Conservation (phyloP, 1,140 invertebrate species). For the Kradibia gibbosae region DNA sequence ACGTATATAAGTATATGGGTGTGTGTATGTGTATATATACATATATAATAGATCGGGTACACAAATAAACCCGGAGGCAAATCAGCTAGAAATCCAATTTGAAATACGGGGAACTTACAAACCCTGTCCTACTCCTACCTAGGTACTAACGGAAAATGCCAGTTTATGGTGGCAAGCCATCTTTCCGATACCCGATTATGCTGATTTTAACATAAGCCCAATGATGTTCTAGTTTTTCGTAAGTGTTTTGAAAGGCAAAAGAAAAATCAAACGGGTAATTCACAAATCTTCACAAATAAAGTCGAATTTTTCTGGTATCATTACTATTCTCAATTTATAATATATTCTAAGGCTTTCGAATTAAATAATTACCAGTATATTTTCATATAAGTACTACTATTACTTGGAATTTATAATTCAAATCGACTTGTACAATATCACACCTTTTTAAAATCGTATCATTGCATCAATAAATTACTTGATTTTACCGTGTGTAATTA, state of each 20-base stretch:
- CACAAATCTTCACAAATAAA: too few species aligned
- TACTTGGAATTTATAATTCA: too few species aligned
- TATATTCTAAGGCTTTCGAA: too few species aligned
- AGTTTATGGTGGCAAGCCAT: background rate
- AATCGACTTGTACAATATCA: too few species aligned
- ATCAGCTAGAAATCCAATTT: conserved; percentile 4
- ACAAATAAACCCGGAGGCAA: background rate
- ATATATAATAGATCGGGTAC: background rate
- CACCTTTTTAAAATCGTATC: too few species aligned
- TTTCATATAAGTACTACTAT: too few species aligned
- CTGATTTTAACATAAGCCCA: background rate
- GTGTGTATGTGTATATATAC: too few species aligned
- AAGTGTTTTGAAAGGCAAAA: background rate
- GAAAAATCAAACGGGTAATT: background rate
- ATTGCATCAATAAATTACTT: background rate
- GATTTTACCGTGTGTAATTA: background rate
- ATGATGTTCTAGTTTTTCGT: background rate
- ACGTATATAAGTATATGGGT: too few species aligned
- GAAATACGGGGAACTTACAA: background rate
- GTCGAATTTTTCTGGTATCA: too few species aligned
- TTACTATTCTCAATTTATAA: too few species aligned
- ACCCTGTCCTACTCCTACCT: background rate
- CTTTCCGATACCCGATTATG: background rate
- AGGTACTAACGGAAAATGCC: background rate
- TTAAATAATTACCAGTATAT: too few species aligned